Conservation (phyloP, 2,888 invertebrate genomes). For the Lysandra bellargus region DNA sequence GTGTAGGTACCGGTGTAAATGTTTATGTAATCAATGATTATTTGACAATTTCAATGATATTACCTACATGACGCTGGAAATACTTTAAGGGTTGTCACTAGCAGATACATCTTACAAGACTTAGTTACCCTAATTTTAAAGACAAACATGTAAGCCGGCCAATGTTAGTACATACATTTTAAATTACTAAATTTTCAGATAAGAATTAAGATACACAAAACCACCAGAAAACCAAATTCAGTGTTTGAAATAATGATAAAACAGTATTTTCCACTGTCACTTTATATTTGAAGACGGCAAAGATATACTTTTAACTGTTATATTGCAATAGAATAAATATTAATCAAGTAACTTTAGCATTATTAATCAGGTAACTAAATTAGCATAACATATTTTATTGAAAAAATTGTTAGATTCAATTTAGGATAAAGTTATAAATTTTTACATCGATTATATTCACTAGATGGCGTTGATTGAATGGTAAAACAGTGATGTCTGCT, state of each 20-base stretch:
- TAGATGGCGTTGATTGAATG: neutral
- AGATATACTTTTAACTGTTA: no score
- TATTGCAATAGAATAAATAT: neutral
- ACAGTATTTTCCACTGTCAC: neutral
- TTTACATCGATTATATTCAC: neutral
- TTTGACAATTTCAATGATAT: neutral
- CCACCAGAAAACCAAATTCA: constrained; percentile 2
- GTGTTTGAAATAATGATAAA: neutral
- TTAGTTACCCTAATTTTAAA: no score
- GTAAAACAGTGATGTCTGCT: neutral
- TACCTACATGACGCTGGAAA: neutral
- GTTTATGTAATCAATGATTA: neutral
- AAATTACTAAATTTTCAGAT: neutral
- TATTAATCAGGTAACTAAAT: neutral
- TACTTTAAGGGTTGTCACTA: neutral
- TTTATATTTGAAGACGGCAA: neutral
- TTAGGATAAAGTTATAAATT: neutral
- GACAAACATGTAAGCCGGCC: no score
- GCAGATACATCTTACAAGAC: neutral
- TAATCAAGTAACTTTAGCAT: neutral
- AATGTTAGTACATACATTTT: neutral
- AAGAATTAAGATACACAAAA: neutral
- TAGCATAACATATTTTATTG: neutral
- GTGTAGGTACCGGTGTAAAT: neutral
- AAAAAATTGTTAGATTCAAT: neutral